These are phyloP conservation scores for Calcarius lapponicus DNA, from an alignment of 2,797 vertebrate species.

Conservation along the genomic window DNA sequence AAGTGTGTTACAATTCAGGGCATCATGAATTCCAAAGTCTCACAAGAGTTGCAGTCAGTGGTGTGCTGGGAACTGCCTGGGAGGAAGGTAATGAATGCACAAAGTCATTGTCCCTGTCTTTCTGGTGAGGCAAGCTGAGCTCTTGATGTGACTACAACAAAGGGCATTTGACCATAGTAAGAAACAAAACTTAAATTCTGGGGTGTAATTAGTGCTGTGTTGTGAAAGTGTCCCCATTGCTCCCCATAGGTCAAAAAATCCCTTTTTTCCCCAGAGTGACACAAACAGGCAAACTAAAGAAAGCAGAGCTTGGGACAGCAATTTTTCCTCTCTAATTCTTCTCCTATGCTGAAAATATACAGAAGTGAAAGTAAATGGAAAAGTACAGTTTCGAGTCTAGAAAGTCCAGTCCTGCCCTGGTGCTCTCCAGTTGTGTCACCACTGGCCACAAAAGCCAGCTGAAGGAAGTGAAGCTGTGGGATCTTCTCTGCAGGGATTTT, in stretches of 20 bases:
- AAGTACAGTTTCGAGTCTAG: neutral
- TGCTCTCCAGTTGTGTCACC: conserved; percentile 8
- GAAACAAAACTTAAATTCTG: neutral
- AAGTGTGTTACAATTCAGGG: neutral
- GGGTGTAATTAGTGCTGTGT: rapidly evolving
- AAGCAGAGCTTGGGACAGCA: neutral
- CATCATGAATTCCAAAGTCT: neutral
- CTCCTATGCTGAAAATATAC: neutral
- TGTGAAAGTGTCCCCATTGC: neutral
- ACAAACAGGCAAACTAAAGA: neutral
- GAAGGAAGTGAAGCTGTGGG: neutral
- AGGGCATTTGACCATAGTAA: neutral
- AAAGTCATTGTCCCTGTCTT: neutral
- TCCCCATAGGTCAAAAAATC: neutral
- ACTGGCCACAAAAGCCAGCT: neutral
- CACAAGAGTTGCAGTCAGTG: neutral
- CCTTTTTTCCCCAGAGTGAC: neutral
- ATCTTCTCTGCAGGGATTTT: neutral
- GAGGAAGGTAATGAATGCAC: neutral
- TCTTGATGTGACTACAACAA: neutral
- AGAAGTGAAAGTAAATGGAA: neutral
- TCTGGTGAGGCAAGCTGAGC: neutral
- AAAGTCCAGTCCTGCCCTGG: neutral
- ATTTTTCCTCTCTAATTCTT: neutral
- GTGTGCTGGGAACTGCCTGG: neutral